phyloP scores from a whole-genome alignment of 2,888 invertebrate species.

The Apamea crenata region DNA sequence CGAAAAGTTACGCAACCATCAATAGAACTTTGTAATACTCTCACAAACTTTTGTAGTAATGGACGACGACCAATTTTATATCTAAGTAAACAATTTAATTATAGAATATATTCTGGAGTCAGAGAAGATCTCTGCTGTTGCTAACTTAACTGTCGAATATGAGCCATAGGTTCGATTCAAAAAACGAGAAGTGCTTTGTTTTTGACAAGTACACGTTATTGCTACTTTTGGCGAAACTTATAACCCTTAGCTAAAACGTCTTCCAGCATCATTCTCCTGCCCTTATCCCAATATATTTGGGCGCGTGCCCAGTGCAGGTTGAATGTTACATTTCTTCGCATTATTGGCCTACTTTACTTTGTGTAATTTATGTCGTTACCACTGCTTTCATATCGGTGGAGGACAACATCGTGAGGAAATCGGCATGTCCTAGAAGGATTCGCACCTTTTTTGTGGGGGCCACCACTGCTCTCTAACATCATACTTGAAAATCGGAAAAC shows the following conservation, averaged over 20 bases:
- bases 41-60: conserved; percentile 7
- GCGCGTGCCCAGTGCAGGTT: not conserved
- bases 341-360: not conserved
- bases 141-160: not conserved
- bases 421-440: not conserved
- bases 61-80: not conserved
- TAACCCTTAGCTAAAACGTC: too few species aligned
- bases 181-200: too few species aligned
- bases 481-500: not conserved
- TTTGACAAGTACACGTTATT: too few species aligned
- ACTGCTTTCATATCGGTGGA: not conserved
- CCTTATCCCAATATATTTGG: too few species aligned
- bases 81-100: not conserved
- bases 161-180: not conserved
- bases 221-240: too few species aligned
- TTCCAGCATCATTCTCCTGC: too few species aligned
- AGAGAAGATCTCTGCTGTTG: not conserved
- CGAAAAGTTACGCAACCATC: conserved; percentile 18
- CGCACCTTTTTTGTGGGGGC: too few species aligned
- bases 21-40: conserved; percentile 20
- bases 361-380: not conserved
- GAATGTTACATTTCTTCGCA: not conserved
- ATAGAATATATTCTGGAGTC: not conserved
- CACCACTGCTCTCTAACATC: not conserved
- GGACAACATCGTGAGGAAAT: not conserved